Base-by-base conservation (phyloP, 2,797 vertebrate genomes). In the Ficedula albicollis region DNA sequence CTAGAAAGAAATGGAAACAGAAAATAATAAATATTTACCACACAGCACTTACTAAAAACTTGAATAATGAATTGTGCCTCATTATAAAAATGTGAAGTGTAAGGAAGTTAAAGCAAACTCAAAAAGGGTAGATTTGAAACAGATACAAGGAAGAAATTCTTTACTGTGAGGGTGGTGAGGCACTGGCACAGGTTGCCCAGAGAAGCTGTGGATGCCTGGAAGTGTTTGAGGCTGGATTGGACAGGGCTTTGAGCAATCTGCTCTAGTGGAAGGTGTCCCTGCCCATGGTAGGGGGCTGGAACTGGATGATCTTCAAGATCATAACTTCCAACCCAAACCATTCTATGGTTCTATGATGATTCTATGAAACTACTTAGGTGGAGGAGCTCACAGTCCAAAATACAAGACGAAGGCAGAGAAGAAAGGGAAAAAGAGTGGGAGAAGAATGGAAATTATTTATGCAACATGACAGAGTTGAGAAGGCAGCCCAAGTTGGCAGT, bases 241-340 rank as follows among this genome's bases (percentile, higher is more conserved):
- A 38, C 13, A 56, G 9, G 27, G 14, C 14, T 63, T 2, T 38
- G n/a, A 76, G 20, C 5, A 69, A 2, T 1, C 10, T 18, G 49
- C 8, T 44, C 20, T 51, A 7, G 14, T n/a, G n/a, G 36, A 49
- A 89, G 5, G 2, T 44, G 20, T 21, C 43, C 6, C 36, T 36
- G 22, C 1, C n/a, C n/a, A 38, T 9, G 11, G 4, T 23, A 52
- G 39, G 10, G 11, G 2, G 2, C 0, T 41, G 34, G 15, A 30
- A 54, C 5, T 12, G 1, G 26, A 4, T 66, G 34, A 41, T 5
- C n/a, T 64, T 46, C 36, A 41, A 75, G 13, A 30, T 46, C 5
- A 1, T n/a, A n/a, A n/a, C 6, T 59, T 73, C 11, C 46, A 78
- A 54, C 1, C 18, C 30, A 52, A 64, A 70, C 3, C 13, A 27